Conservation (phyloP, 2,888 invertebrate species). For the Nasonia oneida region DNA sequence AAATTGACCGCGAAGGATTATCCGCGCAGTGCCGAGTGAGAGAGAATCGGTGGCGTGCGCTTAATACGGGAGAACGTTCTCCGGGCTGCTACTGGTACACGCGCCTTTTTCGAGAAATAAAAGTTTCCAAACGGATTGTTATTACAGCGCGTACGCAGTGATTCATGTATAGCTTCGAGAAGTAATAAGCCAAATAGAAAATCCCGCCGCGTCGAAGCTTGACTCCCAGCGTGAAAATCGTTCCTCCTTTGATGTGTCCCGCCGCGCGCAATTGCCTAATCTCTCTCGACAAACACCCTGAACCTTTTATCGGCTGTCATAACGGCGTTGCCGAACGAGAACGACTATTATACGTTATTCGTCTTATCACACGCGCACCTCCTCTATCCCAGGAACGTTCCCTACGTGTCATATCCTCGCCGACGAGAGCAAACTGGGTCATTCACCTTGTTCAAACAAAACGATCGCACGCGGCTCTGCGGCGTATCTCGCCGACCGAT, state of each 20-base stretch:
- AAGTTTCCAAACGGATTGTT: not conserved
- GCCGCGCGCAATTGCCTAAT: not conserved
- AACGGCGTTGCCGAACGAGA: not conserved
- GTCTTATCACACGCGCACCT: not conserved
- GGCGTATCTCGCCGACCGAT: not conserved
- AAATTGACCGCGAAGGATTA: slow-evolving; percentile 41
- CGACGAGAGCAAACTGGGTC: slow-evolving; percentile 45
- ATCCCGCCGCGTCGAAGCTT: not conserved
- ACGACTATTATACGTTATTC: too few relatives aligned
- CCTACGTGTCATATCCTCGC: not conserved
- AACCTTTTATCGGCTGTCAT: slow-evolving; percentile 34
- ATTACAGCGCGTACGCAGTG: not conserved
- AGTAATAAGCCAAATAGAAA: not conserved
- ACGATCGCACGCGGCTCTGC: not conserved
- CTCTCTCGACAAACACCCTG: not conserved
- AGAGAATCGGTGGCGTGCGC: not conserved
- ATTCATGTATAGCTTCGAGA: not conserved
- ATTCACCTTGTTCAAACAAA: slow-evolving; percentile 41
- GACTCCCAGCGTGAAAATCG: not conserved
- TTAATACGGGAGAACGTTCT: not conserved
- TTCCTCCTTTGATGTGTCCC: not conserved
- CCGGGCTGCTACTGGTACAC: not conserved
- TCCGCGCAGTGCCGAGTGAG: not conserved
- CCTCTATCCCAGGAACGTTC: not conserved
- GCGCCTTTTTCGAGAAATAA: too few relatives aligned